Percentiles rank a stretch among this genome's conserved stretches.
phyloP scores from a whole-genome alignment of 2,888 invertebrate genomes.

The Leuctra nigra region DNA sequence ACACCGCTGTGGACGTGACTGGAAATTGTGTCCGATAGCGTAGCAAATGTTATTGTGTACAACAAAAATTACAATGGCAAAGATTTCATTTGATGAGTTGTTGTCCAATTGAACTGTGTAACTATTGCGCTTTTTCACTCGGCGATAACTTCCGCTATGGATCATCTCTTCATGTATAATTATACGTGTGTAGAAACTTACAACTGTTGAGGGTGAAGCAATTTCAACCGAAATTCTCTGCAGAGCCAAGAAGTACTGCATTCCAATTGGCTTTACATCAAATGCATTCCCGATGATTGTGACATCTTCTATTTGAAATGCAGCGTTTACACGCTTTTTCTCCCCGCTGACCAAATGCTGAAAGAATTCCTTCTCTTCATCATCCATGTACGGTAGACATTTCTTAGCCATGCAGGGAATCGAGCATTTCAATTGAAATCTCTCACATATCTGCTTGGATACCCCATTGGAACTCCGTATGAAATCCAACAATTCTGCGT shows the following conservation, averaged over 20 bases:
- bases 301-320: too few species aligned
- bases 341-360: too few species aligned
- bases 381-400: neutral
- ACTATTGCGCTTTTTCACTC: neutral
- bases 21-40: neutral
- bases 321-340: too few species aligned
- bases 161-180: neutral
- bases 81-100: neutral
- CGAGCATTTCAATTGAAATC: neutral
- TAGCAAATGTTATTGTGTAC: neutral
- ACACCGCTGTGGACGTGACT: neutral
- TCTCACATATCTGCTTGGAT: neutral
- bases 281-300: too few species aligned
- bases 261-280: neutral
- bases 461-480: slow-evolving; percentile 10
- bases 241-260: neutral
- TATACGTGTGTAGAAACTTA: neutral
- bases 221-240: neutral
- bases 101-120: neutral
- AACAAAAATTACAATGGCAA: neutral
- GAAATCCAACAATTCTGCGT: neutral
- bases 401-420: neutral
- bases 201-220: neutral
- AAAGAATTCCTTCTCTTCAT: neutral
- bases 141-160: neutral